A percentile compares a stretch with the other conserved stretches of the same genome.
phyloP scores from a whole-genome alignment of 2,797 vertebrate species.

The Mallotus villosus region DNA sequence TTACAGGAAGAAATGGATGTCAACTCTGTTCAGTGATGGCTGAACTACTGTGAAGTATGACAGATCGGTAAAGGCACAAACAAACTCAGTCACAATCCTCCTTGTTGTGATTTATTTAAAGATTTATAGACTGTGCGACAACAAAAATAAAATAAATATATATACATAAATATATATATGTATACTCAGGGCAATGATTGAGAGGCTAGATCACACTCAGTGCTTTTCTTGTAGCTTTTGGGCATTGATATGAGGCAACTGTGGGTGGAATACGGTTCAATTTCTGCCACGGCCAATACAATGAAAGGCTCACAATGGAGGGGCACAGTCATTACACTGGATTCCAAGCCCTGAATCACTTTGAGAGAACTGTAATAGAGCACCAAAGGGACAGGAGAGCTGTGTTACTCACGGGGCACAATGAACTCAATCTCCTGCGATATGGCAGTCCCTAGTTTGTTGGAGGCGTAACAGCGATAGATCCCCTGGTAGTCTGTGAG shows the following conservation, averaged over 20 bases:
- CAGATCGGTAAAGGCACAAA: slow-evolving; percentile 42
- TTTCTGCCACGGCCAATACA: slow-evolving; percentile 60
- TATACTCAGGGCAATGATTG: slow-evolving; percentile 53
- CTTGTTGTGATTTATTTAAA: slow-evolving; percentile 43
- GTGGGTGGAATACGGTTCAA: slow-evolving; percentile 45
- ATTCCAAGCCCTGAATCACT: slow-evolving; percentile 57
- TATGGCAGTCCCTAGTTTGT: slow-evolving; percentile 87
- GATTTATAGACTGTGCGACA: slow-evolving; percentile 52
- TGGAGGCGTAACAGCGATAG: slow-evolving; percentile 90
- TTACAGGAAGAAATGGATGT: slow-evolving; percentile 49
- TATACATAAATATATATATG: not conserved
- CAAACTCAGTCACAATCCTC: slow-evolving; percentile 45
- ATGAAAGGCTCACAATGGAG: slow-evolving; percentile 51
- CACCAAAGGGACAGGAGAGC: slow-evolving; percentile 18
- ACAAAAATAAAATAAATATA: slow-evolving; percentile 49
- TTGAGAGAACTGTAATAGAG: slow-evolving; percentile 59
- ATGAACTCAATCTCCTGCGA: slow-evolving; percentile 91
- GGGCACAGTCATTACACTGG: slow-evolving; percentile 47
- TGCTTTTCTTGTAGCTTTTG: slow-evolving; percentile 26
- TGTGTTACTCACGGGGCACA: slow-evolving; percentile 85
- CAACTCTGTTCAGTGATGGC: slow-evolving; percentile 10
- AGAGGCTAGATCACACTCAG: slow-evolving; percentile 40
- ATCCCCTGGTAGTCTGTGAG: slow-evolving; percentile 88
- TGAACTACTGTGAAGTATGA: slow-evolving; percentile 24
- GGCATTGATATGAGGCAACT: slow-evolving; percentile 36